phyloP scores from a whole-genome alignment of 2,888 invertebrate genomes.

The Andrena hattorfiana region DNA sequence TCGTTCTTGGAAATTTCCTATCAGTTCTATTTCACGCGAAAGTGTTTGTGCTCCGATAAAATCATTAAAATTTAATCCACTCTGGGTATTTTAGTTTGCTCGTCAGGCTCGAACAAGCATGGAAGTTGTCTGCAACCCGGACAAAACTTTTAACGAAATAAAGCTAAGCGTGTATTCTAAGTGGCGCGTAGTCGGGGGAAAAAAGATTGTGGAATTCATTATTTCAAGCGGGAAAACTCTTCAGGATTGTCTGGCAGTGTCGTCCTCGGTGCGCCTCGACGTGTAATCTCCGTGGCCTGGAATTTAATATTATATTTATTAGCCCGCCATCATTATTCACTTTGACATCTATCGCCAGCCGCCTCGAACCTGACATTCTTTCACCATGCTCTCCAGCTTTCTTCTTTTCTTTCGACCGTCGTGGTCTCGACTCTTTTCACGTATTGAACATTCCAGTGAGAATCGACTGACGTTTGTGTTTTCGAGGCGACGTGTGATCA shows the following conservation, averaged over 20 bases:
- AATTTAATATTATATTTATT: slow-evolving; percentile 74
- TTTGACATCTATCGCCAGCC: slow-evolving; percentile 56
- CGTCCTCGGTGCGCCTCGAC: slow-evolving; percentile 10
- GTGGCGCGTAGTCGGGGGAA: background rate
- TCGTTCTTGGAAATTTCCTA: background rate
- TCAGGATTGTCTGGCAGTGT: background rate
- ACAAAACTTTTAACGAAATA: slow-evolving; percentile 21
- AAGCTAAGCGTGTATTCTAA: slow-evolving; percentile 8
- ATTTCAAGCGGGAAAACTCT: slow-evolving; percentile 24
- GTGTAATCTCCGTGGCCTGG: slow-evolving; percentile 48
- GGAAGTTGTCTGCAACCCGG: background rate
- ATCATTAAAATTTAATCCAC: slow-evolving; percentile 22
- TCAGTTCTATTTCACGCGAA: background rate
- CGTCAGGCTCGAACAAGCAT: background rate
- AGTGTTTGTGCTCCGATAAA: background rate
- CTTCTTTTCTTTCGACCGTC: background rate
- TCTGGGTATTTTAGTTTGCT: slow-evolving; percentile 2
- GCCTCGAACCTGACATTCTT: slow-evolving; percentile 41
- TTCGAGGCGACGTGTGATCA: background rate
- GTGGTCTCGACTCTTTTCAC: slow-evolving; percentile 26
- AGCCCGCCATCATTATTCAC: slow-evolving; percentile 66
- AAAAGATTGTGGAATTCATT: slow-evolving; percentile 49
- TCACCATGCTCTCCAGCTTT: slow-evolving; percentile 1
- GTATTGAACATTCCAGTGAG: slow-evolving; percentile 36
- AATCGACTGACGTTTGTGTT: slow-evolving; percentile 26